phyloP scores from a whole-genome alignment of 2,888 invertebrate species.

The Heliconius erato region DNA sequence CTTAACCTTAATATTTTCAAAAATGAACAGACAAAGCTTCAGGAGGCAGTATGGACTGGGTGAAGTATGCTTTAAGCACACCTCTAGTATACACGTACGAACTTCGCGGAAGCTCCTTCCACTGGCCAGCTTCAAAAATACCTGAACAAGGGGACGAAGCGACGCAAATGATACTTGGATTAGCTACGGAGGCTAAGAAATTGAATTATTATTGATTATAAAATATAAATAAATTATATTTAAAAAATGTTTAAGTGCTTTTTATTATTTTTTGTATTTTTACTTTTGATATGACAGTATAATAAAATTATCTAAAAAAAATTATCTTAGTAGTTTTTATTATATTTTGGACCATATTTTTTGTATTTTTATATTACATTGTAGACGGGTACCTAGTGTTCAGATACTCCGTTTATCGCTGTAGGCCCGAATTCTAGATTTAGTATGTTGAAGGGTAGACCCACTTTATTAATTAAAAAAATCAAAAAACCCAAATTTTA shows the following conservation, averaged over 20 bases:
- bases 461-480: too few relatives aligned
- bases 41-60: conserved; percentile 88
- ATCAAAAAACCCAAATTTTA: too few relatives aligned
- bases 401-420: too few relatives aligned
- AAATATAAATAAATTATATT: conserved; percentile 24
- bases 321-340: too few relatives aligned
- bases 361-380: too few relatives aligned
- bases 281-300: too few relatives aligned
- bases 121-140: conserved; percentile 89
- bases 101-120: conserved; percentile 88
- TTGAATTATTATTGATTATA: conserved; percentile 75
- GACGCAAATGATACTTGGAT: conserved; percentile 86
- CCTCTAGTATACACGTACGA: conserved; percentile 88
- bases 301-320: too few relatives aligned
- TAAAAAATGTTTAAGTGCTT: background rate
- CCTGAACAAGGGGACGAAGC: conserved; percentile 88
- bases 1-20: background rate
- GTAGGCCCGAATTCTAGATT: too few relatives aligned
- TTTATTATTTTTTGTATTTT: background rate
- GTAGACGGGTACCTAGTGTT: too few relatives aligned
- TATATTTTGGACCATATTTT: too few relatives aligned
- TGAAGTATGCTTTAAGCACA: conserved; percentile 82
- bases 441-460: too few relatives aligned
- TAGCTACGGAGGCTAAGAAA: conserved; percentile 77
- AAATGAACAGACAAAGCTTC: conserved; percentile 65